These are phyloP conservation scores for Metopia argyrocephala DNA, from an alignment of 2,888 invertebrate genomes.

Conservation along the genomic window DNA sequence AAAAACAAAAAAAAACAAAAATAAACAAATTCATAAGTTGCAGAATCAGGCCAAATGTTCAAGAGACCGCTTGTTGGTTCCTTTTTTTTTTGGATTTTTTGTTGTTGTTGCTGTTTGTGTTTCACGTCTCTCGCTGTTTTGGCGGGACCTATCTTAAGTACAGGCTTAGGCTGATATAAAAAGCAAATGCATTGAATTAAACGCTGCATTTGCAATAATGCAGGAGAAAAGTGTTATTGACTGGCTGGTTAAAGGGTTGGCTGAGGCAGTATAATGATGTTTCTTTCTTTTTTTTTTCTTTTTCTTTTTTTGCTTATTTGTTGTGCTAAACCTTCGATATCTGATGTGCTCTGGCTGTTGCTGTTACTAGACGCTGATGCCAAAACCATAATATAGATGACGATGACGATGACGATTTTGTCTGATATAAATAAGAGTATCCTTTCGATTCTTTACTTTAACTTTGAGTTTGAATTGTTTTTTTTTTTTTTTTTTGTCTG, in stretches of 20 bases:
- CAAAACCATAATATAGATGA: slow-evolving; percentile 2
- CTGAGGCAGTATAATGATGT: slow-evolving; percentile 23
- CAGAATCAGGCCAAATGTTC: slow-evolving; percentile 56
- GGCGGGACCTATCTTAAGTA: no score
- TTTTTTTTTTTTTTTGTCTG: neutral
- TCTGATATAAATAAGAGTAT: slow-evolving; percentile 20
- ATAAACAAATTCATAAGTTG: slow-evolving; percentile 12
- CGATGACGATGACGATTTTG: slow-evolving; percentile 10
- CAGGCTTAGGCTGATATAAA: no score
- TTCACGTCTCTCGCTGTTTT: neutral
- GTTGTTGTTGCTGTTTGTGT: slow-evolving; percentile 4
- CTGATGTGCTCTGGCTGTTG: neutral
- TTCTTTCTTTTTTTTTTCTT: neutral
- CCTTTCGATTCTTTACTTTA: slow-evolving; percentile 30
- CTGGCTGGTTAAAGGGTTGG: slow-evolving; percentile 54
- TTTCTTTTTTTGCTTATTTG: neutral
- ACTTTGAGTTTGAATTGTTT: slow-evolving; percentile 26
- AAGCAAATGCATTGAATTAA: neutral
- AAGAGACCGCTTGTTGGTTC: slow-evolving; percentile 24
- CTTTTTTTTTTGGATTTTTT: slow-evolving; percentile 26
- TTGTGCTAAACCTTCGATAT: slow-evolving; percentile 27
- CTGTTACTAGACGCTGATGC: neutral
- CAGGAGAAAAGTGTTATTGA: slow-evolving; percentile 60
- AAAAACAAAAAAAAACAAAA: slow-evolving; percentile 31
- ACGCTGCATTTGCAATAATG: slow-evolving; percentile 36